Evolutionary conservation across 2,888 invertebrate genomes (phyloP).

Genomic region (Cephalotes varians): DNA sequence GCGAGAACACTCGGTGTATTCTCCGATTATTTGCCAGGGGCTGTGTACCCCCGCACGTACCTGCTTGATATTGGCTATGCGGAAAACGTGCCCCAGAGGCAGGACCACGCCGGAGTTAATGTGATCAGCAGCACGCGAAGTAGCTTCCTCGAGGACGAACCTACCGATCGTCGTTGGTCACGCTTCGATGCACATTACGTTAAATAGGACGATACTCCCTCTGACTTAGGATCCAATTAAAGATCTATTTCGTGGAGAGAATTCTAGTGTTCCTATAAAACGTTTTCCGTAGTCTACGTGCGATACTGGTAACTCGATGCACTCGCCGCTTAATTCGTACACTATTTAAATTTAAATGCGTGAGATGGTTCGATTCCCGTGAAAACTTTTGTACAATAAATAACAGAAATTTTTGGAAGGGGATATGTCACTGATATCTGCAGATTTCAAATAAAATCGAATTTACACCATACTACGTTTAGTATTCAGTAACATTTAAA

Average conservation of each 20-base stretch:
- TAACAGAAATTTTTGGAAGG: neutral
- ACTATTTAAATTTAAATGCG: conserved; percentile 35
- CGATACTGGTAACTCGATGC: conserved; percentile 8
- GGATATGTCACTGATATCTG: neutral
- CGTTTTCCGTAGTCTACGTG: conserved; percentile 3
- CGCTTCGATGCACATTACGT: conserved; percentile 49
- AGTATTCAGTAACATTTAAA: conserved; percentile 1
- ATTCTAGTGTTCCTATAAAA: conserved; percentile 24
- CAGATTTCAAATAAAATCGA: neutral
- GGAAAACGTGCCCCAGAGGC: conserved; percentile 79
- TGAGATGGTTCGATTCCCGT: neutral
- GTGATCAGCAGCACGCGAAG: conserved; percentile 75
- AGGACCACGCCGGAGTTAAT: conserved; percentile 74
- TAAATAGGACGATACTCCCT: conserved; percentile 53
- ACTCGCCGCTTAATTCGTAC: conserved; percentile 28
- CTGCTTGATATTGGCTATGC: conserved; percentile 80
- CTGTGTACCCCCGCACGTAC: conserved; percentile 64
- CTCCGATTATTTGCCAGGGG: conserved; percentile 81
- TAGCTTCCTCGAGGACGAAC: conserved; percentile 62
- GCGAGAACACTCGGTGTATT: conserved; percentile 73
- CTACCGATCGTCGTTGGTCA: conserved; percentile 47
- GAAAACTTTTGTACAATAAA: neutral
- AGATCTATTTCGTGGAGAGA: conserved; percentile 48
- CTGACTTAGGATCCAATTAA: conserved; percentile 58
- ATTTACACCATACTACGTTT: neutral